phyloP scores from a whole-genome alignment of 2,888 invertebrate genomes.

The Mythimna albipuncta region DNA sequence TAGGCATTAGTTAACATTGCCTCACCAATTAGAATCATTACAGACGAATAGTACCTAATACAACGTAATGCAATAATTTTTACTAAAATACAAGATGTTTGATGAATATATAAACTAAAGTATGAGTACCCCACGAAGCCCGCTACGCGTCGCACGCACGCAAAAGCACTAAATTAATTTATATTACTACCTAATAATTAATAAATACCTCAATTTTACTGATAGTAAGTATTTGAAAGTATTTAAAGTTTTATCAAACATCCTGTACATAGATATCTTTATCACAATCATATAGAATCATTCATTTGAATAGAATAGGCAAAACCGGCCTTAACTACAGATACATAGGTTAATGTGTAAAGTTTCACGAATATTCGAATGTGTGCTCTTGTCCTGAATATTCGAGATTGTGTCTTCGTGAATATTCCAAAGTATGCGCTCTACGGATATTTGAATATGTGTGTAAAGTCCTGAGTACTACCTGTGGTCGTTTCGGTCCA shows the following conservation, averaged over 20 bases:
- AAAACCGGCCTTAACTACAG: slow-evolving; percentile 87
- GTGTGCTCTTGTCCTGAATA: slow-evolving; percentile 65
- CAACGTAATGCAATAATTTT: slow-evolving; percentile 76
- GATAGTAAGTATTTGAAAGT: slow-evolving; percentile 72
- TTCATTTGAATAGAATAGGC: slow-evolving; percentile 86
- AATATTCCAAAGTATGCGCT: slow-evolving; percentile 55
- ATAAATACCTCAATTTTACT: slow-evolving; percentile 78
- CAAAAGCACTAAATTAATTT: slow-evolving; percentile 70
- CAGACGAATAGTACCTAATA: slow-evolving; percentile 68
- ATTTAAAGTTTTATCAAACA: slow-evolving; percentile 83
- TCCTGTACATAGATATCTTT: slow-evolving; percentile 81
- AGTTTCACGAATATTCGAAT: slow-evolving; percentile 69
- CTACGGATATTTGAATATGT: slow-evolving; percentile 50
- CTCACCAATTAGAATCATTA: slow-evolving; percentile 83
- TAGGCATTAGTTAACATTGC: slow-evolving; percentile 85
- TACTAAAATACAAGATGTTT: slow-evolving; percentile 84
- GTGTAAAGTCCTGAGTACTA: slow-evolving; percentile 49
- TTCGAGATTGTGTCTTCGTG: slow-evolving; percentile 48
- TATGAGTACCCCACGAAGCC: slow-evolving; percentile 56
- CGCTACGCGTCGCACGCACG: slow-evolving; percentile 68
- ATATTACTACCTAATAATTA: slow-evolving; percentile 70
- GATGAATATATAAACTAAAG: slow-evolving; percentile 69
- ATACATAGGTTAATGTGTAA: slow-evolving; percentile 75
- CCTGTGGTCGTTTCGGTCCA: slow-evolving; percentile 53
- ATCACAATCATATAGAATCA: slow-evolving; percentile 75